A percentile compares a stretch with the other conserved stretches of the same genome.
phyloP scores from a whole-genome alignment of 2,797 vertebrate genomes.

The Clarias fuscus region DNA sequence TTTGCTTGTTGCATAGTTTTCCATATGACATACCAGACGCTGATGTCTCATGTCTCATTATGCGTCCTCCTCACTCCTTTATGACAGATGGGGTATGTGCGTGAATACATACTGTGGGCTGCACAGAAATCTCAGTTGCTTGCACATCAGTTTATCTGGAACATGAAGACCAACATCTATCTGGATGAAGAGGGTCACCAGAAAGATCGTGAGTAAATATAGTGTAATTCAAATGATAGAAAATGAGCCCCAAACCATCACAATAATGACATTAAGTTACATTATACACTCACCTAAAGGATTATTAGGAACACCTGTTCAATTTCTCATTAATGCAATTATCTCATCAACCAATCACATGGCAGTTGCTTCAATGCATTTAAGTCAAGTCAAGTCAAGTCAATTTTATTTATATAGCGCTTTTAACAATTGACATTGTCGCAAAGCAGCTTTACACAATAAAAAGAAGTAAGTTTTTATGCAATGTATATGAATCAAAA shows the following conservation, averaged over 20 bases:
- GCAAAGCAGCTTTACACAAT: too few species aligned
- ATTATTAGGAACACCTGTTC: too few species aligned
- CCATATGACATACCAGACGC: background rate
- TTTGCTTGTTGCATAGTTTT: background rate
- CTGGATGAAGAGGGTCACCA: conserved; percentile 93
- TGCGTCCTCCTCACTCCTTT: background rate
- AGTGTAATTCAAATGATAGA: background rate
- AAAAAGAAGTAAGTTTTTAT: too few species aligned
- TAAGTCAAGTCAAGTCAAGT: too few species aligned
- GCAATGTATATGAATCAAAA: too few species aligned
- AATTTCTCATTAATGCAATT: too few species aligned
- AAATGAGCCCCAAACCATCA: background rate
- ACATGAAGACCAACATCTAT: conserved; percentile 98
- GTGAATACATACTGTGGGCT: conserved; percentile 97
- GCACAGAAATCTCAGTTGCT: conserved; percentile 95
- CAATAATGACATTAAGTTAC: background rate
- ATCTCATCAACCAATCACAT: too few species aligned
- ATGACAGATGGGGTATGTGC: conserved; percentile 93
- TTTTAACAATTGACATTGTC: too few species aligned
- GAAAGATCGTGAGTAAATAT: conserved; percentile 87
- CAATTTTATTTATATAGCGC: too few species aligned
- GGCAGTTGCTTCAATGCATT: too few species aligned
- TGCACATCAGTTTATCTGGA: conserved; percentile 99
- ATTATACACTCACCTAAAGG: too few species aligned
- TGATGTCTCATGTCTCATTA: conserved; percentile 6